phyloP scores from a whole-genome alignment of 2,113 vertebrate species.

The Ondatra zibethicus region DNA sequence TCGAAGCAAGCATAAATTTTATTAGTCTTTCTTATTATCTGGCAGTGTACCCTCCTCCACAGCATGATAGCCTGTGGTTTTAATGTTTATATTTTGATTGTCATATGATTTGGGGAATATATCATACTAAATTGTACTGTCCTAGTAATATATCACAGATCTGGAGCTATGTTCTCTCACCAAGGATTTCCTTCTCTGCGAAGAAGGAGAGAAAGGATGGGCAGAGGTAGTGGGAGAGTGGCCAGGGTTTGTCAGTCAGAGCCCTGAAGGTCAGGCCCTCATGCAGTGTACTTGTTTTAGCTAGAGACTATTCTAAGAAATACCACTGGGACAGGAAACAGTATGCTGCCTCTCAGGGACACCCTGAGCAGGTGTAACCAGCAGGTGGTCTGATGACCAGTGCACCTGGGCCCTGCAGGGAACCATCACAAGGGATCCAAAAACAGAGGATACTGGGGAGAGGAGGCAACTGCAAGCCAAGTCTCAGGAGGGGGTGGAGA shows the following conservation, averaged over 20 bases:
- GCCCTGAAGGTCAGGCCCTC: neutral
- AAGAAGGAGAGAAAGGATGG: neutral
- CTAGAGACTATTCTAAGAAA: neutral
- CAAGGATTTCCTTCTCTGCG: neutral
- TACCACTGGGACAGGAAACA: neutral
- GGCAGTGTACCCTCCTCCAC: neutral
- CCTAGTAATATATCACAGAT: neutral
- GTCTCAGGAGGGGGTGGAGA: neutral
- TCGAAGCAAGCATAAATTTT: neutral
- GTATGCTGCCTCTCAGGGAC: neutral
- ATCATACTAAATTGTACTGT: slow-evolving; percentile 35
- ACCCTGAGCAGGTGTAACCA: slow-evolving; percentile 45
- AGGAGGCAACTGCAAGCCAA: neutral
- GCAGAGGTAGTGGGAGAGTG: neutral
- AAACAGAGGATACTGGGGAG: neutral
- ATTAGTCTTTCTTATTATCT: neutral
- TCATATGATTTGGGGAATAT: neutral
- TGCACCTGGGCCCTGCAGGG: neutral
- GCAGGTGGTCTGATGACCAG: slow-evolving; percentile 6
- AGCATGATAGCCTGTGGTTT: neutral
- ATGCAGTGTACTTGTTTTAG: neutral
- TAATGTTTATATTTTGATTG: neutral
- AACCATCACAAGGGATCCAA: neutral
- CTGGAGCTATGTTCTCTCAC: neutral
- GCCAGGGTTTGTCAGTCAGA: neutral